Percentiles rank a stretch among this genome's conserved stretches.
Evolutionary conservation across 2,888 invertebrate genomes (phyloP).

Genomic region (Hypomecis atomaria): DNA sequence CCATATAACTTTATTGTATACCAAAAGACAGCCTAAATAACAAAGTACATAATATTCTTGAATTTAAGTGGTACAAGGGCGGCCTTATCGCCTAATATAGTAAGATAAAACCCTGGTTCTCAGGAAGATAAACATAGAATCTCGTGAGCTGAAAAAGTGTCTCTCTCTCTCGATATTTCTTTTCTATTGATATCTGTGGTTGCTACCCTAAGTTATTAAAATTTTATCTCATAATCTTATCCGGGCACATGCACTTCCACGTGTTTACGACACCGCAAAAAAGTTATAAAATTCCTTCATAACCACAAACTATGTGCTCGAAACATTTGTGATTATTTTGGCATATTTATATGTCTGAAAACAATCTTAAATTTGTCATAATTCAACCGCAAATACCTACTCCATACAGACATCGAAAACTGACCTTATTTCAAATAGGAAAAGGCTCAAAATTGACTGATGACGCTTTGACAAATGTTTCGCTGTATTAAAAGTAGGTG

Average conservation of each 20-base stretch:
- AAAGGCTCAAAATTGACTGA: slow-evolving; percentile 17
- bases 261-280: slow-evolving; percentile 1
- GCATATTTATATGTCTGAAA: slow-evolving; percentile 38
- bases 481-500: slow-evolving; percentile 25
- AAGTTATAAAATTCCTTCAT: slow-evolving; percentile 14
- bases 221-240: neutral
- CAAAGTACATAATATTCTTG: too few relatives aligned
- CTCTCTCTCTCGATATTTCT: too few relatives aligned
- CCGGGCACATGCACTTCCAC: neutral
- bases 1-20: too few relatives aligned
- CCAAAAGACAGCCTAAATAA: too few relatives aligned
- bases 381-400: slow-evolving; percentile 30
- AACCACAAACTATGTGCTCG: slow-evolving; percentile 21
- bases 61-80: too few relatives aligned
- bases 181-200: too few relatives aligned
- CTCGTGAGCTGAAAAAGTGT: too few relatives aligned
- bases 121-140: too few relatives aligned
- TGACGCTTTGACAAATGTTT: slow-evolving; percentile 16
- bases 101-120: too few relatives aligned
- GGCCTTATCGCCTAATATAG: too few relatives aligned
- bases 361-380: slow-evolving; percentile 29
- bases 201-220: too few relatives aligned
- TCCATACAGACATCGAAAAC: slow-evolving; percentile 11
- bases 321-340: slow-evolving; percentile 35
- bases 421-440: slow-evolving; percentile 7